These are phyloP conservation scores for Euschistus heros DNA, from an alignment of 1,140 invertebrate species.

Conservation along the genomic window DNA sequence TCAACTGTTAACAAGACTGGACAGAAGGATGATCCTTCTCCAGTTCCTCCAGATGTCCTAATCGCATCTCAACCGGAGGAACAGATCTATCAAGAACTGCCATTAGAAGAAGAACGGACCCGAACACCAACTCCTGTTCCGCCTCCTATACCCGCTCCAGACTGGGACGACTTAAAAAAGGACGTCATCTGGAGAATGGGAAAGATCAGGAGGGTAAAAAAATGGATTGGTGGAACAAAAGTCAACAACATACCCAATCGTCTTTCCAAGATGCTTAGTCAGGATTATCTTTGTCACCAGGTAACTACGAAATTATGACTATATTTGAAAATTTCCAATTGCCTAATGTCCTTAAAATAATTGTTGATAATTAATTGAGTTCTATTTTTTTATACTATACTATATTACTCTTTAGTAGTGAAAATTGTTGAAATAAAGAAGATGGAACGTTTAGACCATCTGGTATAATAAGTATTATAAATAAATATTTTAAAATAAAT, in stretches of 20 bases:
- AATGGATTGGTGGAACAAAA: not conserved
- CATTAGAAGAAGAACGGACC: not conserved
- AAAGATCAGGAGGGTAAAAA: conserved; percentile 1
- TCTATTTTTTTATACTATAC: no score
- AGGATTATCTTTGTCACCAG: conserved; percentile 10
- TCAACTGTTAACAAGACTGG: not conserved
- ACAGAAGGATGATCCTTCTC: no score
- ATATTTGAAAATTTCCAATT: no score
- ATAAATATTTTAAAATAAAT: no score
- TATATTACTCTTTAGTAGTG: no score
- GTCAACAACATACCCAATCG: not conserved
- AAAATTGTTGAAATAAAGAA: no score
- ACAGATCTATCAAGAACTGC: not conserved
- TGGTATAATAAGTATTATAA: no score
- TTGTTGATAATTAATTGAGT: no score
- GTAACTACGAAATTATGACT: not conserved
- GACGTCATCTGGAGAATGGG: not conserved
- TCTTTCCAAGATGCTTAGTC: conserved; percentile 8
- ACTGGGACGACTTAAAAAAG: not conserved
- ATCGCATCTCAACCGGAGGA: not conserved
- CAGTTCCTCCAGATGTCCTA: not conserved
- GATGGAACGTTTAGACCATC: no score
- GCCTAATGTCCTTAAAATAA: no score
- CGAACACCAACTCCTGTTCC: not conserved
- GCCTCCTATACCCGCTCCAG: not conserved